Evolutionary conservation across 92 coral and sea anemone species (phyloP).

Genomic region (Anthopleura xanthogrammica): DNA sequence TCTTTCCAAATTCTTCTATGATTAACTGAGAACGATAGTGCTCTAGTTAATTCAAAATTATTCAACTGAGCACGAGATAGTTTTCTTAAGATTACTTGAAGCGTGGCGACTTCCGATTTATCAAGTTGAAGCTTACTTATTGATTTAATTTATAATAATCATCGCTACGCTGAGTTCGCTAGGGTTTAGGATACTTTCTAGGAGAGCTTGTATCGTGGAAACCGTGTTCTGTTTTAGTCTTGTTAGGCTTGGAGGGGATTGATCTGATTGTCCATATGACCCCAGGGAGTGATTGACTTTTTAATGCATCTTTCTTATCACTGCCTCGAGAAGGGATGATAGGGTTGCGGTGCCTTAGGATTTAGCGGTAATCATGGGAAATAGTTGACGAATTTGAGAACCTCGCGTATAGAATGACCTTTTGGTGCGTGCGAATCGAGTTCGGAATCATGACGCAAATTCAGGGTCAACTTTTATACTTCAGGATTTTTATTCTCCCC

Average conservation of each 20-base stretch:
- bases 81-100: neutral
- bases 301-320: constrained; percentile 14
- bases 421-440: neutral
- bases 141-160: neutral
- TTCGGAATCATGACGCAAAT: constrained; percentile 8
- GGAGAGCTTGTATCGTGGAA: neutral
- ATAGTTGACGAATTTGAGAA: constrained; percentile 9
- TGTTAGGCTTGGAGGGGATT: neutral
- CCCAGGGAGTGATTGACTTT: constrained; percentile 6
- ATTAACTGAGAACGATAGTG: neutral
- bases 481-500: neutral
- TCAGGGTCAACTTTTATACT: neutral
- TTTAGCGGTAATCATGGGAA: constrained; percentile 12
- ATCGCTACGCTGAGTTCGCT: neutral
- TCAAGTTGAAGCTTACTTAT: neutral
- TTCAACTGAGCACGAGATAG: neutral
- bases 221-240: neutral
- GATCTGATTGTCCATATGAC: neutral
- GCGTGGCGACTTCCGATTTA: constrained; percentile 4
- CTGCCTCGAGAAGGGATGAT: constrained; percentile 11
- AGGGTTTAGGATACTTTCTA: too few relatives aligned
- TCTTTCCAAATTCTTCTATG: neutral
- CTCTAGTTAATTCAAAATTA: neutral
- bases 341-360: constrained; percentile 16
- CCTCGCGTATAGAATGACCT: constrained; percentile 7